Evolutionary conservation across 1,140 invertebrate genomes (phyloP), one percentile per base, ranked within the genome.

Genomic region (Ceratosolen fusciceps): DNA sequence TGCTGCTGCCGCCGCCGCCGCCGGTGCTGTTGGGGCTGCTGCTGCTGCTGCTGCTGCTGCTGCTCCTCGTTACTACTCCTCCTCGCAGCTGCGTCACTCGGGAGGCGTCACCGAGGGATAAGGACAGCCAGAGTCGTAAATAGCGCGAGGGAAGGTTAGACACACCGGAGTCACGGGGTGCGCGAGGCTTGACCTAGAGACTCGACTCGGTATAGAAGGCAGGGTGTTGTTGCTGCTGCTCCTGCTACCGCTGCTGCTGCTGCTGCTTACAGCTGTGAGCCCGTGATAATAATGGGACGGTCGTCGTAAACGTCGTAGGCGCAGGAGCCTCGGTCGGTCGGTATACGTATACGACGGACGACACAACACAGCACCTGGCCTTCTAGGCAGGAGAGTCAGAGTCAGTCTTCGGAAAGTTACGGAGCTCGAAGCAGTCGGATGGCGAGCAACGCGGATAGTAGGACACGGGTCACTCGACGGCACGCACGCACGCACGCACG

Each of bases 141-240:
- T 10, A 56, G 14, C 16, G n/a, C 14, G 14, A 56, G 52, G 52
- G n/a, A 24, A 56, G 52, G 16, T n/a, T 4, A 24, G 52, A 24
- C 8, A 56, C 16, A 19, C 19, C n/a, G 14, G 7, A 37, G 31
- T 8, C 21, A 37, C 31, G 60, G 21, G 9, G n/a, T 2, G 12
- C 34, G 1, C n/a, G 2, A 1, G n/a, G 62, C 12, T 85, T 89
- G 88, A 89, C 88, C 88, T 88, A 89, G 88, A 89, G 87, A 87
- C 85, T 88, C 81, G 80, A 82, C 47, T 84, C 83, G n/a, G n/a
- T n/a, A n/a, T n/a, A n/a, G n/a, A n/a, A n/a, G n/a, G n/a, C n/a
- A n/a, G n/a, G n/a, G n/a, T n/a, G n/a, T n/a, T n/a, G n/a, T n/a
- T n/a, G n/a, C n/a, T n/a, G n/a, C n/a, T n/a, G n/a, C n/a, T n/a